Conservation (phyloP, 2,797 vertebrate genomes). For the Rhabdomys pumilio region DNA sequence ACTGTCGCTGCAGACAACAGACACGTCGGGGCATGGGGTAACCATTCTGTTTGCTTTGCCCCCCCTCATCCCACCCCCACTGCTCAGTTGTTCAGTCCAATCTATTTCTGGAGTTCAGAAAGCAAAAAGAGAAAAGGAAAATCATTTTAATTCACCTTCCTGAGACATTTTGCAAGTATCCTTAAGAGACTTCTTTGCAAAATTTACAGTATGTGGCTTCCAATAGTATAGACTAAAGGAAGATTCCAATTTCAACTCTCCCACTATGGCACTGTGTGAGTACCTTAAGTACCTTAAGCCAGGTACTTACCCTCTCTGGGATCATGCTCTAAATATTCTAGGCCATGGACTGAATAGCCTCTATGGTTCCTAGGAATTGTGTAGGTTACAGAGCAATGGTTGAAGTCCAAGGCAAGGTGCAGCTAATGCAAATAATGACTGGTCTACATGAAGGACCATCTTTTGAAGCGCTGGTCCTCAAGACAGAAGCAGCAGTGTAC, state of each 20-base stretch:
- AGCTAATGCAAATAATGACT: background rate
- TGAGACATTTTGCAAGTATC: slow-evolving; percentile 54
- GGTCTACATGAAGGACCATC: background rate
- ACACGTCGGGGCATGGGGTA: slow-evolving; percentile 66
- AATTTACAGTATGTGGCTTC: slow-evolving; percentile 51
- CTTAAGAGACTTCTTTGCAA: background rate
- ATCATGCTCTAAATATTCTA: background rate
- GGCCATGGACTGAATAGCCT: background rate
- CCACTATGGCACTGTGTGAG: background rate
- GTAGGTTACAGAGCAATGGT: background rate
- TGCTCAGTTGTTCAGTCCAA: slow-evolving; percentile 82
- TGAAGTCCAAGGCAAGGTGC: background rate
- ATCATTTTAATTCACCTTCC: slow-evolving; percentile 66
- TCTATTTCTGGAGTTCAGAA: slow-evolving; percentile 82
- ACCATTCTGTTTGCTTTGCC: slow-evolving; percentile 79
- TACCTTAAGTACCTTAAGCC: background rate
- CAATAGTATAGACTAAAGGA: background rate
- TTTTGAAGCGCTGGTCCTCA: background rate
- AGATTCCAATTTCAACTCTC: background rate
- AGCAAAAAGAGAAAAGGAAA: slow-evolving; percentile 74
- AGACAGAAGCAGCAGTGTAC: background rate
- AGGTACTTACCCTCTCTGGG: background rate
- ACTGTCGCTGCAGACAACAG: slow-evolving; percentile 78
- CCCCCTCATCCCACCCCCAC: slow-evolving; percentile 41
- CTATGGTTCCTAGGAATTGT: background rate